Evolutionary conservation across 2,797 vertebrate genomes (phyloP), one percentile per base, ranked within the genome.

Genomic region (Notoglanidium macrostoma): DNA sequence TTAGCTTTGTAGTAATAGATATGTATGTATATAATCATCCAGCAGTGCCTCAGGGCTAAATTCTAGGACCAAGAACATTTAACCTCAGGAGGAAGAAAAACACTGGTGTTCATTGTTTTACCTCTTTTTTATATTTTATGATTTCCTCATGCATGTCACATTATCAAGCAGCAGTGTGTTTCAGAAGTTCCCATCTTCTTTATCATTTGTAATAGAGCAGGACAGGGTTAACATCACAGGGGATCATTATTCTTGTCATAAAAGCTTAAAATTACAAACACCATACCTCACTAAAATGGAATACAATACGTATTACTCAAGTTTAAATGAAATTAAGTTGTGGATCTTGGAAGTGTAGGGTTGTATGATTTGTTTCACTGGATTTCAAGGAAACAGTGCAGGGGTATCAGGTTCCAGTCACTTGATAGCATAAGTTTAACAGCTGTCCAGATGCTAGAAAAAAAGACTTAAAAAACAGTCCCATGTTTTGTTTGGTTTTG

Each of bases 11-110:
- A 59, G 54, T 57, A 23, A 40, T 21, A 40, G 10, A 6, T 40
- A 59, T 32, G 51, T 79, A 79, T 59, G 29, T 79, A 11, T 40
- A 40, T 79, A 40, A 79, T 59, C 55, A 80, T 80, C 19, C 54
- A 40, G 77, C 17, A 80, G 21, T 80, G 54, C 77, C 77, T 79
- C 55, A 79, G 77, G 77, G 77, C 32, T 80, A 1, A 19, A 80
- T 40, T 32, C 11, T 79, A 40, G 29, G 55, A 35, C 77, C 51
- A 57, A 35, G 17, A 12, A 7, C 4, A 23, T 59, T 79, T 57
- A 59, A 57, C 21, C 32, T 79, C 77, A 51, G 15, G n/a, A 54
- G 49, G 49, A 5, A 46, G 49, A 32, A 79, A 79, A 32, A 32
- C 76, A 8, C 5, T 59, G 32, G 32, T 59, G 21, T 40, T 74